Evolutionary conservation across 1,140 invertebrate species (phyloP).

Genomic region (Cydia amplana): DNA sequence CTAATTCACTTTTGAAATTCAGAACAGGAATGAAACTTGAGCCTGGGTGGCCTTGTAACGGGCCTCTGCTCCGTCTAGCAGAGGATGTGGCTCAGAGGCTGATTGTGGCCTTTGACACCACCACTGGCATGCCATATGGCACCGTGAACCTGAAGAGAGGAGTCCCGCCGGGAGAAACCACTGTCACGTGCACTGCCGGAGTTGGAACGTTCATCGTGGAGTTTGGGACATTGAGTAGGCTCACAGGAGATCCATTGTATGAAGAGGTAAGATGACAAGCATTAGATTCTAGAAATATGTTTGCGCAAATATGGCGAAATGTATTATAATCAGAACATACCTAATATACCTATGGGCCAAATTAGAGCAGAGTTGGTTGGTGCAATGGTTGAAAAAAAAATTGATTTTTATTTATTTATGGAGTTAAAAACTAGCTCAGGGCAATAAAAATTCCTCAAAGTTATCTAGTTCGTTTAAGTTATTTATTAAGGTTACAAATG

Average conservation of each 20-base stretch:
- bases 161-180: constrained; percentile 96
- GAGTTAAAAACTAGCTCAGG: no score
- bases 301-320: no score
- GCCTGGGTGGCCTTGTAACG: constrained; percentile 98
- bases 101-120: constrained; percentile 93
- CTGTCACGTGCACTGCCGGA: constrained; percentile 98
- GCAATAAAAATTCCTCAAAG: no score
- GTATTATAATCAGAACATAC: no score
- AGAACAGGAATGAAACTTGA: constrained; percentile 91
- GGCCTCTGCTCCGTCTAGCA: constrained; percentile 94
- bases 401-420: no score
- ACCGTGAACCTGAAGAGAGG: constrained; percentile 96
- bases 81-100: constrained; percentile 96
- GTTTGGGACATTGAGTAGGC: constrained; percentile 95
- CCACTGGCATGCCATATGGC: constrained; percentile 99
- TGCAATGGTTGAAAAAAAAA: no score
- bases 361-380: no score
- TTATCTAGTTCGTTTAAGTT: no score
- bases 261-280: constrained; percentile 84
- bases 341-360: no score
- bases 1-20: constrained; percentile 41
- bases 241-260: constrained; percentile 97
- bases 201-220: constrained; percentile 98
- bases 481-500: no score
- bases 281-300: neutral